Evolutionary conservation across 2,888 invertebrate genomes (phyloP).

Genomic region (Corythucha ciliata): DNA sequence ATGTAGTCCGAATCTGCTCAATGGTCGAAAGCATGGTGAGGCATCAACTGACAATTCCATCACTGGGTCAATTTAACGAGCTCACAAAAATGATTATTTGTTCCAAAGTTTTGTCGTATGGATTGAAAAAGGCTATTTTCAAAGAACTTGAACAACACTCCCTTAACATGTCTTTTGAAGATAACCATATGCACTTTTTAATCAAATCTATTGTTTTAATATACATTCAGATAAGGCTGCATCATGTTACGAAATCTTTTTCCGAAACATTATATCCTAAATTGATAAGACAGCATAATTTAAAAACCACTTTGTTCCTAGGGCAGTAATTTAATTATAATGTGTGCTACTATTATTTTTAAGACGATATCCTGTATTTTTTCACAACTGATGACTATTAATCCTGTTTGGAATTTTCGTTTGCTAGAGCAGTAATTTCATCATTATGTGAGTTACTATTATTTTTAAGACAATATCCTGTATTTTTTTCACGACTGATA

Average conservation of each 20-base stretch:
- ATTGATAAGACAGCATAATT: neutral
- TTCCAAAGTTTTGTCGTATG: too few relatives aligned
- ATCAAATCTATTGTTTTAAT: neutral
- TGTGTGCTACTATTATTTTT: too few relatives aligned
- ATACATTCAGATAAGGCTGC: neutral
- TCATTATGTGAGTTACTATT: too few relatives aligned
- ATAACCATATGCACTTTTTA: neutral
- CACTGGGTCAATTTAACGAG: too few relatives aligned
- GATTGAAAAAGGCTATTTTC: neutral
- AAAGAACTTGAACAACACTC: neutral
- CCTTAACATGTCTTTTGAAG: neutral
- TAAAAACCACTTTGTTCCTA: neutral
- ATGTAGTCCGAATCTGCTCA: neutral
- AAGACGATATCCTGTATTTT: too few relatives aligned
- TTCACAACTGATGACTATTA: too few relatives aligned
- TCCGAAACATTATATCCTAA: neutral
- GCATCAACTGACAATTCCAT: too few relatives aligned
- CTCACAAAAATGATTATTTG: too few relatives aligned
- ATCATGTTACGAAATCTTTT: neutral
- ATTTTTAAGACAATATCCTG: too few relatives aligned
- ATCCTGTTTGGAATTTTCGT: too few relatives aligned
- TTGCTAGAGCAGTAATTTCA: too few relatives aligned
- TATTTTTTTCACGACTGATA: too few relatives aligned
- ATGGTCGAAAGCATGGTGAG: neutral
- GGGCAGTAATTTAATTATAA: neutral